These are phyloP conservation scores for Gnathonemus echidnorhynchus DNA, from an alignment of 2,113 vertebrate genomes.

Conservation along the genomic window DNA sequence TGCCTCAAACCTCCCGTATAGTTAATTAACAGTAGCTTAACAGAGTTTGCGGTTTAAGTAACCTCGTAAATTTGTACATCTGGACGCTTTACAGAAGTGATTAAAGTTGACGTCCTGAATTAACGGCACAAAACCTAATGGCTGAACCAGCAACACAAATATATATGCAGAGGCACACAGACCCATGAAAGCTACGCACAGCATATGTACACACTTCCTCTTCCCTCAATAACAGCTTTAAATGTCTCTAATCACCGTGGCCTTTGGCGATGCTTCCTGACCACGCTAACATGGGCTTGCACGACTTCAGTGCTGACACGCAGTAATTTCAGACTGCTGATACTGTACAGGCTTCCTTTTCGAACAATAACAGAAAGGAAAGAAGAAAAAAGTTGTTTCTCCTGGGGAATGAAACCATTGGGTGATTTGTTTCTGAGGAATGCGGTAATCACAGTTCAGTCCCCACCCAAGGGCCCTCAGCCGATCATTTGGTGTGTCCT, in stretches of 20 bases:
- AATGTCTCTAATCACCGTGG: neutral
- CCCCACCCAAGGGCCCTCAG: neutral
- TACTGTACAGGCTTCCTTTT: neutral
- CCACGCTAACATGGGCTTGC: neutral
- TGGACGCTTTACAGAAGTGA: neutral
- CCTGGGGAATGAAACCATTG: neutral
- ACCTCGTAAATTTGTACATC: neutral
- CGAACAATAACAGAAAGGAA: neutral
- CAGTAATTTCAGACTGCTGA: neutral
- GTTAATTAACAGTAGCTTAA: neutral
- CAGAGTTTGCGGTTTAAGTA: neutral
- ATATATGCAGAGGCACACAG: neutral
- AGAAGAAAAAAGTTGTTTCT: constrained; percentile 13
- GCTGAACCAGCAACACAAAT: neutral
- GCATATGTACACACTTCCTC: neutral
- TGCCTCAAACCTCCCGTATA: neutral
- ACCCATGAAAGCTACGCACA: neutral
- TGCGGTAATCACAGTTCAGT: neutral
- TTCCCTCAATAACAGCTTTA: neutral
- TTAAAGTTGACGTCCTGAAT: neutral
- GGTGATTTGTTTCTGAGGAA: constrained; percentile 1
- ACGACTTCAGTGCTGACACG: neutral
- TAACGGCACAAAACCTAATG: neutral
- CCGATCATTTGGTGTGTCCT: neutral
- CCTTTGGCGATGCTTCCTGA: neutral